Evolutionary conservation across 2,797 vertebrate species (phyloP).

Genomic region (Margarornis squamiger): DNA sequence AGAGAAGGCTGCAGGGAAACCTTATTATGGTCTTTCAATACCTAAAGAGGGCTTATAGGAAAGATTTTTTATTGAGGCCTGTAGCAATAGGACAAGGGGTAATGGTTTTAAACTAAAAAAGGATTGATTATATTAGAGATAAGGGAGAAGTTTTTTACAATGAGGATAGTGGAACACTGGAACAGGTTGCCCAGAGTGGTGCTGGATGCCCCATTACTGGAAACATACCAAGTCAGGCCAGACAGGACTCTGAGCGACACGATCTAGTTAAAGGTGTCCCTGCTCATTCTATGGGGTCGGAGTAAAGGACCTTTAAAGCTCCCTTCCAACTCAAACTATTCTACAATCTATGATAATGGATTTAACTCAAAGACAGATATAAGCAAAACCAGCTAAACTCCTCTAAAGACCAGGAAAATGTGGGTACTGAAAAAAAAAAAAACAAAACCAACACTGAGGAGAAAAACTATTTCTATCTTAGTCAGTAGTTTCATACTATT

Average conservation of each 20-base stretch:
- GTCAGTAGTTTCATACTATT: not conserved
- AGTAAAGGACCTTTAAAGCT: not conserved
- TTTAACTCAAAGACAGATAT: not conserved
- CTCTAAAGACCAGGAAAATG: not conserved
- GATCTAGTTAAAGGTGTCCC: not conserved
- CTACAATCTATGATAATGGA: not conserved
- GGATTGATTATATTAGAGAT: not conserved
- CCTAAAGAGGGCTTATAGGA: not conserved
- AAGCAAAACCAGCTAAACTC: not conserved
- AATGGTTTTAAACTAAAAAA: not conserved
- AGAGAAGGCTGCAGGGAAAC: not conserved
- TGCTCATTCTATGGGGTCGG: not conserved
- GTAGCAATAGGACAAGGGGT: too few relatives aligned
- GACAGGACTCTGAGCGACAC: not conserved
- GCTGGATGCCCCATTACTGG: not conserved
- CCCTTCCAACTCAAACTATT: not conserved
- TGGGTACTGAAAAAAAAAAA: not conserved
- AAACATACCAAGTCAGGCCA: not conserved
- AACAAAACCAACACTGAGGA: not conserved
- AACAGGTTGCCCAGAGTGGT: not conserved
- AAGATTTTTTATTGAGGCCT: not conserved
- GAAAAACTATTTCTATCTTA: not conserved
- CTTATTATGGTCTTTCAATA: not conserved
- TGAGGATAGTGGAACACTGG: not conserved
- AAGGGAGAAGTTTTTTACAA: not conserved